Base-by-base conservation (phyloP, 2,113 vertebrate genomes). In the Hippocampus comes region DNA sequence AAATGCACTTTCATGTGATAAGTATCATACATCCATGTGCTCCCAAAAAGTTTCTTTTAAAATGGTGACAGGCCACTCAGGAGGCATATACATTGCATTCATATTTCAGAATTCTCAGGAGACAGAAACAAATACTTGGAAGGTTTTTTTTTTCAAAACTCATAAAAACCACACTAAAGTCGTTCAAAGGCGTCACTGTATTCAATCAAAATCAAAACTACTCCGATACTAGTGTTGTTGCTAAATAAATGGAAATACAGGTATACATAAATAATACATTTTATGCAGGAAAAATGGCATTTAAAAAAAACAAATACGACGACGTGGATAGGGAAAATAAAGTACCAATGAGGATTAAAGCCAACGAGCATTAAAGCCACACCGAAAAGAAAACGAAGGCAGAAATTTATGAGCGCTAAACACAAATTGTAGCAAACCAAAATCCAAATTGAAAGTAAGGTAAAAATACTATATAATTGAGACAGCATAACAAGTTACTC, bases 151-250 rank as follows among this genome's bases (percentile, higher is more conserved):
- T 72, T 70, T 82, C 68, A 83, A 85, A 84, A 83, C 76, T 68
- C 70, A 82, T 73, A 85, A 68, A 89, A 84, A 86, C 63, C 51
- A 78, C 63, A 46, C 71, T 57, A 87, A 82, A 38, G 34, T 38
- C 34, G 34, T 38, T 38, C 34, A 38, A 81, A 78, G 82, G 72
- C 73, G 68, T 74, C 10, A 43, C 59, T 73, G 82, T 65, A 70
- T 68, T 82, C 70, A 69, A 63, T 80, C 41, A 77, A 89, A 86
- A 68, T 77, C 59, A 75, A 87, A 86, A 80, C 72, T 76, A 59
- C 14, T 59, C 56, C 56, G 27, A 34, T 30, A 34, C 59, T 34
- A 20, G 59, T 27, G 59, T 20, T 15, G 27, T 9, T 34, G 59
- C 59, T 61, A 30, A 34, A 61, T 34, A 34, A 61, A 61, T 61